Evolutionary conservation across 2,113 vertebrate species (phyloP).

Genomic region (Ahaetulla prasina): DNA sequence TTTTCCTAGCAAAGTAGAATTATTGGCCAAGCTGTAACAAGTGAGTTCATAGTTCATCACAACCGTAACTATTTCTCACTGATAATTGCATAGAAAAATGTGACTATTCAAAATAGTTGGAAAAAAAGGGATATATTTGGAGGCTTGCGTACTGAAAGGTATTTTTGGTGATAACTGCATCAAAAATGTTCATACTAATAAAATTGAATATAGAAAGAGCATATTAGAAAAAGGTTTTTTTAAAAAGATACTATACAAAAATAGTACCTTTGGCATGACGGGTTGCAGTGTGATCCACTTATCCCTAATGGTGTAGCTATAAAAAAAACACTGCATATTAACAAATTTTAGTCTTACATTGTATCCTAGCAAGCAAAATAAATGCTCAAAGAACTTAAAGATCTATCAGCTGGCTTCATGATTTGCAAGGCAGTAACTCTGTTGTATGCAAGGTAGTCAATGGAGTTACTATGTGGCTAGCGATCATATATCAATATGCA

Average conservation of each 20-base stretch:
- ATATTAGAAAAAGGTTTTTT: neutral
- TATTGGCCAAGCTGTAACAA: neutral
- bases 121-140: neutral
- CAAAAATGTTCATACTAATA: neutral
- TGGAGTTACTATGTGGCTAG: neutral
- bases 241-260: neutral
- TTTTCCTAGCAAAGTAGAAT: neutral
- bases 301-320: neutral
- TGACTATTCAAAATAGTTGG: neutral
- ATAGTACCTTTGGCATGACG: neutral
- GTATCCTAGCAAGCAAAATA: conserved; percentile 16
- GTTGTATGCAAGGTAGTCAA: conserved; percentile 14
- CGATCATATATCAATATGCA: conserved; percentile 10
- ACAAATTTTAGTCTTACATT: neutral
- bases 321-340: neutral
- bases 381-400: neutral
- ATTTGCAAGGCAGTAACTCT: neutral
- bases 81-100: neutral
- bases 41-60: neutral
- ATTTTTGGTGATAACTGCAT: neutral
- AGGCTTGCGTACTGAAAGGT: neutral
- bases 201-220: neutral
- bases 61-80: neutral
- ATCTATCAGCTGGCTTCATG: neutral
- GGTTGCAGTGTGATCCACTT: neutral